Evolutionary conservation across 1,140 invertebrate genomes (phyloP).

Genomic region (Ceratitis capitata): DNA sequence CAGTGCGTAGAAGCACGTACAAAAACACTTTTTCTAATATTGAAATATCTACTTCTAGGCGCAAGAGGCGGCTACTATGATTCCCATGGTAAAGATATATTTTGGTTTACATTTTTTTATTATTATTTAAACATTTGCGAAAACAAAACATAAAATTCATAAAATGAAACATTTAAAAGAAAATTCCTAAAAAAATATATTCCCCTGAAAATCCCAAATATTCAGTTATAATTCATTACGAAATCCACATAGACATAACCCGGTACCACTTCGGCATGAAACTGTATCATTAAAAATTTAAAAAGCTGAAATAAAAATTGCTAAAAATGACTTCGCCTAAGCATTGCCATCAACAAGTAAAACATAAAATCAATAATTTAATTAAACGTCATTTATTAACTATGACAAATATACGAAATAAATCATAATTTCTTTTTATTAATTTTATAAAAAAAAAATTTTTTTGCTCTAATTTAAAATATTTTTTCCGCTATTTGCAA

Average conservation of each 20-base stretch:
- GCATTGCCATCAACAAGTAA: background rate
- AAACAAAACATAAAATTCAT: slow-evolving; percentile 5
- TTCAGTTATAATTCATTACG: too few relatives aligned
- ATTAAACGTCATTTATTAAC: too few relatives aligned
- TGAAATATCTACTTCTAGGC: slow-evolving; percentile 44
- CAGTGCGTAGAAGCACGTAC: background rate
- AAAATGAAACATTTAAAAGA: background rate
- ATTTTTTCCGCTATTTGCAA: too few relatives aligned
- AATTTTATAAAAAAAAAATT: too few relatives aligned
- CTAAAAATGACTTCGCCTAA: too few relatives aligned
- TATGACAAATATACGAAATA: too few relatives aligned
- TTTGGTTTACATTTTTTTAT: background rate
- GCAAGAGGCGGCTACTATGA: slow-evolving; percentile 38
- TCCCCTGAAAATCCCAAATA: background rate
- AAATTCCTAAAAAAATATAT: background rate
- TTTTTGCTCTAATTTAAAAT: too few relatives aligned
- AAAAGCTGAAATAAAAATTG: too few relatives aligned
- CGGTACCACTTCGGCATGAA: background rate
- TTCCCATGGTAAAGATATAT: slow-evolving; percentile 41
- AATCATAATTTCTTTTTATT: too few relatives aligned
- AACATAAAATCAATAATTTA: too few relatives aligned
- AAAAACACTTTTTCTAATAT: slow-evolving; percentile 10
- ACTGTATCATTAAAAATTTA: background rate
- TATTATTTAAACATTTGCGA: background rate
- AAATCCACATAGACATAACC: background rate